Base-by-base conservation (phyloP, 1,140 invertebrate genomes). In the Pogonomyrmex barbatus region DNA sequence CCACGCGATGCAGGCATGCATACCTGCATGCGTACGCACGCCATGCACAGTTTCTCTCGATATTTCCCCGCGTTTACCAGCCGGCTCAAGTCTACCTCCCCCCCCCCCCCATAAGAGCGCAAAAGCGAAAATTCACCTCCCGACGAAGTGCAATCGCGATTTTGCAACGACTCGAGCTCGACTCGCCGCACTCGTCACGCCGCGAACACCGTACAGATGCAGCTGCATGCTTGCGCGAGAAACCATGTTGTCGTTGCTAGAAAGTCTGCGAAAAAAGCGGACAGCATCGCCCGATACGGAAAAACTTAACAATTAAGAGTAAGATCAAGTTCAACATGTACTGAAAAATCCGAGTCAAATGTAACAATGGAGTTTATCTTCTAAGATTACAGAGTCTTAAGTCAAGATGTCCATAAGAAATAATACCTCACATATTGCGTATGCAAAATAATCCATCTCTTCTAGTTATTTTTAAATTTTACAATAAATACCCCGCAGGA, bases 221-320 rank as follows among this genome's bases (percentile, higher is more conserved):
- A 50, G 45, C 45, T 56, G 24, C 65, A 65, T 68, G 63, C n/a
- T 42, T 42, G 47, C 14, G 63, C 24, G 24, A 73, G 67, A 60
- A 82, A 82, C 17, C 6, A 17, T 58, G 42, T 24, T 39, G 36
- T 42, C 63, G 52, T 24, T 14, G 58, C 58, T 47, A 81, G 63
- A 81, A 81, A 81, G 78, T 81, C n/a, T 62, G 14, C 39, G 78
- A 50, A 70, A 81, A 68, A 56, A 70, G 24, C 50, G 47, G 78
- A 70, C 56, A 68, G 30, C 56, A 42, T 2, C 39, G n/a, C 4
- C 47, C 71, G n/a, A 54, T 42, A 50, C 62, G 77, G 33, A 52
- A 76, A 76, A 76, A 14, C 54, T 60, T 60, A 56, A 56, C 73
- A 24, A 24, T 24, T 24, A 24, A 24, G 24, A 24, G 24, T 24